These are phyloP conservation scores for Phymatocera aterrima DNA, from an alignment of 2,888 invertebrate species.

Conservation along the genomic window DNA sequence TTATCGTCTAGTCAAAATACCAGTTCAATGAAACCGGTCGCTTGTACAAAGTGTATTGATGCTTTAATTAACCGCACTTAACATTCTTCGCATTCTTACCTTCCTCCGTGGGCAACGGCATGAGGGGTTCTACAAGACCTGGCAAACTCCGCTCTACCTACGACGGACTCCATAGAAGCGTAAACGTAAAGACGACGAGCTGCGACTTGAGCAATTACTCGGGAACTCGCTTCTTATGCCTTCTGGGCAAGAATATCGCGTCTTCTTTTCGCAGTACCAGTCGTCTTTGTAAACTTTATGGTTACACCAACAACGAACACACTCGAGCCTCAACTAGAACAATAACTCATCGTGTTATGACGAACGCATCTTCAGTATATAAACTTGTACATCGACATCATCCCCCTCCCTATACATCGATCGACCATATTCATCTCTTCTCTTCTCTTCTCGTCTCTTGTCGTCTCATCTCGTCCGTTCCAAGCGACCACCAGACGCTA, in stretches of 20 bases:
- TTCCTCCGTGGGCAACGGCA: not conserved
- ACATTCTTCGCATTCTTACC: conserved; percentile 51
- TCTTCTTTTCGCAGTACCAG: conserved; percentile 15
- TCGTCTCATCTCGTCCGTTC: not conserved
- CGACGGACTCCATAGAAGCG: not conserved
- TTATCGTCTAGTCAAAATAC: conserved; percentile 42
- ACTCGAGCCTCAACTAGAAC: not conserved
- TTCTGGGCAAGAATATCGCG: not conserved
- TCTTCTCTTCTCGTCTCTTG: not conserved
- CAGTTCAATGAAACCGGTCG: conserved; percentile 56
- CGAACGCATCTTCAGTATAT: not conserved
- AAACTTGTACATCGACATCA: too few relatives aligned
- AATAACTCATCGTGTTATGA: not conserved
- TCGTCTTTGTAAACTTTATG: too few relatives aligned
- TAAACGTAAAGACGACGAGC: not conserved
- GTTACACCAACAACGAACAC: not conserved
- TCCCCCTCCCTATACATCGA: not conserved
- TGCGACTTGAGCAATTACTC: conserved; percentile 37
- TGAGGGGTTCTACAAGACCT: not conserved
- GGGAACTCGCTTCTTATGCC: conserved; percentile 13
- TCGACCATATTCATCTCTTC: not conserved
- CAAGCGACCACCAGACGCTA: too few relatives aligned
- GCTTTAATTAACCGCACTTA: conserved; percentile 64
- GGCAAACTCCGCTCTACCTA: not conserved
- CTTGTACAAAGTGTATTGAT: conserved; percentile 56